phyloP scores from a whole-genome alignment of 2,888 invertebrate species.

The Smittia sp. region DNA sequence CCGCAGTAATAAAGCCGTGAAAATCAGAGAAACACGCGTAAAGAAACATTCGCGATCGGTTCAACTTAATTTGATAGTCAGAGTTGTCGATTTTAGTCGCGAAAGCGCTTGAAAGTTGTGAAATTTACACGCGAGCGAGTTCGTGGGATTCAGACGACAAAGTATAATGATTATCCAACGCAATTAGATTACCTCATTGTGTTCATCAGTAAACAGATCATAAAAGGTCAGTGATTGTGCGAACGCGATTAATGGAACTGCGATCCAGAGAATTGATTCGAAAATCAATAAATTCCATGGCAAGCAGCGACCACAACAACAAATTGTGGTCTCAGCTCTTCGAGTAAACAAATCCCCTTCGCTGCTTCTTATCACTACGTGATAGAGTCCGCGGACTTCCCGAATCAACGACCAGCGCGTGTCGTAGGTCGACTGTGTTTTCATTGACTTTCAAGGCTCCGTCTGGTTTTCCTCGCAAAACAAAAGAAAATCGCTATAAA shows the following conservation, averaged over 20 bases:
- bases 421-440: background rate
- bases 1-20: too few relatives aligned
- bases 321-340: background rate
- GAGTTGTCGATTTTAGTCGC: too few relatives aligned
- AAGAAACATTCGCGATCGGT: too few relatives aligned
- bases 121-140: background rate
- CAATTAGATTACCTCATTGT: background rate
- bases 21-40: too few relatives aligned
- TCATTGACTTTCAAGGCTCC: background rate
- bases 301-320: background rate
- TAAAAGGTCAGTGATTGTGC: background rate
- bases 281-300: slow-evolving; percentile 12
- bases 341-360: background rate
- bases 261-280: too few relatives aligned
- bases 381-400: background rate
- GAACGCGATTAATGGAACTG: background rate
- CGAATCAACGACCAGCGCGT: background rate
- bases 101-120: too few relatives aligned
- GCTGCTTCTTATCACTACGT: background rate
- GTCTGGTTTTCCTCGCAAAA: background rate
- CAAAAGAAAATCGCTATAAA: slow-evolving; percentile 2
- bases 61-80: too few relatives aligned
- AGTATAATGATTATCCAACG: background rate
- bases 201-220: background rate
- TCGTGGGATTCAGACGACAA: background rate